A percentile compares a stretch with the other conserved stretches of the same genome.
Evolutionary conservation across 2,113 vertebrate species (phyloP).

Genomic region (Corvus moneduloides): DNA sequence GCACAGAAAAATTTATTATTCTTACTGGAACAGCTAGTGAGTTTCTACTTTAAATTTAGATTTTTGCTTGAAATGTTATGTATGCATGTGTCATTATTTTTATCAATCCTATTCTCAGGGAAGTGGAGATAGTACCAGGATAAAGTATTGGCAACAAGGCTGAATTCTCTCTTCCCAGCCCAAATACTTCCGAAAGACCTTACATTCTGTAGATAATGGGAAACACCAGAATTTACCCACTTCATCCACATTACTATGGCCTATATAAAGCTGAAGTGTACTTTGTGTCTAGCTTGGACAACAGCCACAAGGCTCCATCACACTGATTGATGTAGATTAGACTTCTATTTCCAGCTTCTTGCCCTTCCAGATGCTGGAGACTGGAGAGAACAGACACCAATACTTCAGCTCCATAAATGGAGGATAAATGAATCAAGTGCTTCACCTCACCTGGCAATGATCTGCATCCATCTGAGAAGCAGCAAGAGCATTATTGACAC

Average conservation of each 20-base stretch:
- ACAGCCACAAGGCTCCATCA: not conserved
- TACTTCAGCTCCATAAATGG: not conserved
- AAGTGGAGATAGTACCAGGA: not conserved
- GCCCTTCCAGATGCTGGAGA: not conserved
- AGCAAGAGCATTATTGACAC: not conserved
- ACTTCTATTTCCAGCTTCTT: not conserved
- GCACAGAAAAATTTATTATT: not conserved
- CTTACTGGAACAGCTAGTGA: not conserved
- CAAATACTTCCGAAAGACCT: not conserved
- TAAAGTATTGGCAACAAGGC: not conserved
- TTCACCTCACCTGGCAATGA: not conserved
- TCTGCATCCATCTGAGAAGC: not conserved
- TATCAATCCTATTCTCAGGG: not conserved
- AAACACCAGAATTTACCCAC: not conserved
- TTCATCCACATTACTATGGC: not conserved
- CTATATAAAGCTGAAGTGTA: not conserved
- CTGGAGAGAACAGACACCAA: not conserved
- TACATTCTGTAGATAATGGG: not conserved
- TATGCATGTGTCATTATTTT: not conserved
- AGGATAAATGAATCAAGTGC: not conserved
- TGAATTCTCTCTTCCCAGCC: not conserved
- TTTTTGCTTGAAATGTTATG: not conserved
- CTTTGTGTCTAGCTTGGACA: not conserved
- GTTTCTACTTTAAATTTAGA: not conserved
- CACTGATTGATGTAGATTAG: not conserved